These are phyloP conservation scores for Melanotaenia parkinsoni DNA, from an alignment of 2,797 vertebrate species.

Conservation along the genomic window DNA sequence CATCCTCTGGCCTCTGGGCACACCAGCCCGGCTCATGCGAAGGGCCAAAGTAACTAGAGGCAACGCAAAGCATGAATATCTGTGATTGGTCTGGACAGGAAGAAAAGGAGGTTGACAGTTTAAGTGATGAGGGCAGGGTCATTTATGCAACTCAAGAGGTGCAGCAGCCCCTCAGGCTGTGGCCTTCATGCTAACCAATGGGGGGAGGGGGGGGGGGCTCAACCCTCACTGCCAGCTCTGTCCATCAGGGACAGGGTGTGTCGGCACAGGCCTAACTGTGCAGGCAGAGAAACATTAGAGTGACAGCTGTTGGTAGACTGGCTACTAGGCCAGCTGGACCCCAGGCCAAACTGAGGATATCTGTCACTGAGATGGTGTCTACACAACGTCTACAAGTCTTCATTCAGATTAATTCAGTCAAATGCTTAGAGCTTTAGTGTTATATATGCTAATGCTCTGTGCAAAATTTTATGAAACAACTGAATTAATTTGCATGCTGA, in stretches of 20 bases:
- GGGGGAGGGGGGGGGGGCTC: constrained; percentile 30
- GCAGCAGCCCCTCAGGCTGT: constrained; percentile 47
- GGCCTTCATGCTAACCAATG: constrained; percentile 43
- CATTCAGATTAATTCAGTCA: constrained; percentile 62
- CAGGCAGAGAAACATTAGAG: constrained; percentile 61
- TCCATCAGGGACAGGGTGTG: constrained; percentile 63
- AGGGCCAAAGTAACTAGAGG: constrained; percentile 62
- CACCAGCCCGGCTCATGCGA: constrained; percentile 49
- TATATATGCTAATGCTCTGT: constrained; percentile 64
- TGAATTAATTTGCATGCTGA: constrained; percentile 67
- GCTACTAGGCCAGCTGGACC: constrained; percentile 58
- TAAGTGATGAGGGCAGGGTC: constrained; percentile 65
- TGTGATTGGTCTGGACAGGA: constrained; percentile 72
- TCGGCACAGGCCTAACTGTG: constrained; percentile 36
- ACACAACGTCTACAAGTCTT: constrained; percentile 45
- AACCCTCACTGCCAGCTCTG: constrained; percentile 52
- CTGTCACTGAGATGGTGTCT: constrained; percentile 69
- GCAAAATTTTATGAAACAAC: constrained; percentile 50
- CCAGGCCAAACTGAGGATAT: constrained; percentile 53
- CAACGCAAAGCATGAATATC: constrained; percentile 61
- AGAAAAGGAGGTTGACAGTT: constrained; percentile 55
- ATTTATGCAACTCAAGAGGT: constrained; percentile 70
- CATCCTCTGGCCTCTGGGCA: constrained; percentile 53
- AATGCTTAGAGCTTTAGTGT: constrained; percentile 52
- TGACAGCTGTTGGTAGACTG: constrained; percentile 76